Conservation (phyloP, 2,797 vertebrate species). For the Lacerta bilineata region DNA sequence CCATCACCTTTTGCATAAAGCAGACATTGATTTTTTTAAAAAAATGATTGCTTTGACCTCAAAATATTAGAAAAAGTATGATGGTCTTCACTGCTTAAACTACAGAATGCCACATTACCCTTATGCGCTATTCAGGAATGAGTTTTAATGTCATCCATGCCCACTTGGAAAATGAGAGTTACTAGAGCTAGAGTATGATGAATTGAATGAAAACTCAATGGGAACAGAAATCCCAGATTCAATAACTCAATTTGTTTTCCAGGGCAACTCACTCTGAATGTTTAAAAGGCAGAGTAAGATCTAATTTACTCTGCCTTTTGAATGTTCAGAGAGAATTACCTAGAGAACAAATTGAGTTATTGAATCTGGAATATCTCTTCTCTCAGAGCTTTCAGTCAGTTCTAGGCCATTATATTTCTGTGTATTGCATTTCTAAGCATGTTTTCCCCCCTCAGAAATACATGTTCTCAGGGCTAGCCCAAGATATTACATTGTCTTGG, state of each 20-base stretch:
- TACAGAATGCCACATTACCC: conserved; percentile 73
- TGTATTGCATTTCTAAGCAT: background rate
- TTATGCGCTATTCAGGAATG: conserved; percentile 67
- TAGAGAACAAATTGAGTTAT: no score
- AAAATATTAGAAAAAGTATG: conserved; percentile 77
- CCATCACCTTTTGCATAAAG: conserved; percentile 80
- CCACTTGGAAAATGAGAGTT: conserved; percentile 68
- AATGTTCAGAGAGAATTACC: no score
- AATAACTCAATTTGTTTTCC: conserved; percentile 67
- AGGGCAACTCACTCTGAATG: conserved; percentile 64
- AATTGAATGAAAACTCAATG: conserved; percentile 69
- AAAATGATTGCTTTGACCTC: conserved; percentile 73
- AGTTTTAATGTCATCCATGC: conserved; percentile 61
- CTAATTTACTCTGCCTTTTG: conserved; percentile 7
- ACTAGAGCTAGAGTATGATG: conserved; percentile 64
- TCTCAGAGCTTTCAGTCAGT: no score
- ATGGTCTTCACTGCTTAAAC: conserved; percentile 69
- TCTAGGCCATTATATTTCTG: background rate
- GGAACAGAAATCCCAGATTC: conserved; percentile 73
- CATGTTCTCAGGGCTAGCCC: background rate
- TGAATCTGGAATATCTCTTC: no score
- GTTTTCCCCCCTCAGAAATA: background rate
- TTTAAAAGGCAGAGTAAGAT: conserved; percentile 58
- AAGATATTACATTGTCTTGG: no score
- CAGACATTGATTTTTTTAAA: conserved; percentile 72